Conservation (phyloP, 2,888 invertebrate species). For the Orthosia gothica region DNA sequence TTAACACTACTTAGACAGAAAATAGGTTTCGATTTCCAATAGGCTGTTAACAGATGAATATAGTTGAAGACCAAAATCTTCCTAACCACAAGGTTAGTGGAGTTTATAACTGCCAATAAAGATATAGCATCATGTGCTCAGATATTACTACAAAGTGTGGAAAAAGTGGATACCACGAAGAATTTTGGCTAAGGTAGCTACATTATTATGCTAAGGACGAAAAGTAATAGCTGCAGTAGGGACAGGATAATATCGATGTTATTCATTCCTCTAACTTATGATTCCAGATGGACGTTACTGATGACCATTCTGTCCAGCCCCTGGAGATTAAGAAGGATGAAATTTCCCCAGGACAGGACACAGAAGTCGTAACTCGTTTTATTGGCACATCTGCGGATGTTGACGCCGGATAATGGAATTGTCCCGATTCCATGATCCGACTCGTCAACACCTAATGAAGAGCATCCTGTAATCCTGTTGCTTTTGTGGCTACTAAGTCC, state of each 20-base stretch:
- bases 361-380: conserved; percentile 19
- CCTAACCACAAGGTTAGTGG: background rate
- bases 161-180: too few species aligned
- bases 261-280: background rate
- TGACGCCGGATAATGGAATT: conserved; percentile 14
- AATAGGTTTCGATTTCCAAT: background rate
- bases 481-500: conserved; percentile 8
- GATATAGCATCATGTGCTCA: too few species aligned
- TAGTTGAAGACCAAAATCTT: background rate
- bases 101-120: background rate
- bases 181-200: background rate
- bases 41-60: background rate
- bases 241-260: background rate
- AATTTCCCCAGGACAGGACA: background rate
- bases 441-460: conserved; percentile 31
- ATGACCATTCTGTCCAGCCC: background rate
- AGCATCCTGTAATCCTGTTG: conserved; percentile 35
- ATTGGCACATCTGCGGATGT: conserved; percentile 42
- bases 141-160: too few species aligned
- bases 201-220: background rate
- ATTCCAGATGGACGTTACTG: background rate
- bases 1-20: background rate
- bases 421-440: too few species aligned
- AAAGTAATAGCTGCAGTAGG: too few species aligned
- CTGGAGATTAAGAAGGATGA: background rate